phyloP scores from a whole-genome alignment of 2,797 vertebrate genomes.

The Pelochelys cantorii region DNA sequence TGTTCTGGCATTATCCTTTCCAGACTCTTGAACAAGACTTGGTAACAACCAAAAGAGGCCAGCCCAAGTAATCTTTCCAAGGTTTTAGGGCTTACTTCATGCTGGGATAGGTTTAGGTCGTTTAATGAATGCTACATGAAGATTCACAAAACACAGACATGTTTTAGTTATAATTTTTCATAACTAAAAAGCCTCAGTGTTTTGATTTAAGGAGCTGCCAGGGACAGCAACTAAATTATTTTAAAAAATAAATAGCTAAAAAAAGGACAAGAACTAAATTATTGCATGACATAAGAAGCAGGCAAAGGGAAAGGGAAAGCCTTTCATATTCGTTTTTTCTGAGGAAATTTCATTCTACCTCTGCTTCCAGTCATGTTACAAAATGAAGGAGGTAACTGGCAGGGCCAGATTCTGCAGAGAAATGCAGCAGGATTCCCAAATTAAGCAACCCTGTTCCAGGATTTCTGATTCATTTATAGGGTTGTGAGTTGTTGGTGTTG shows the following conservation, averaged over 20 bases:
- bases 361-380: not conserved
- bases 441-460: not conserved
- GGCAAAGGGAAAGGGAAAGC: not conserved
- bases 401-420: not conserved
- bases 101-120: not conserved
- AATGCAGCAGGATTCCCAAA: not conserved
- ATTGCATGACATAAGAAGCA: not conserved
- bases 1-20: rapidly evolving
- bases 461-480: not conserved
- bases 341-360: not conserved
- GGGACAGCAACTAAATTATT: no score
- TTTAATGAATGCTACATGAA: rapidly evolving
- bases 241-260: not conserved
- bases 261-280: not conserved
- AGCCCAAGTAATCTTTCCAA: not conserved
- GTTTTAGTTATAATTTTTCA: not conserved
- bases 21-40: not conserved
- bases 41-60: not conserved
- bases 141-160: not conserved
- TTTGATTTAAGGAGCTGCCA: not conserved
- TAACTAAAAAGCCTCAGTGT: not conserved
- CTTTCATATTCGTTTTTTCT: not conserved
- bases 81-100: not conserved
- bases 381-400: not conserved
- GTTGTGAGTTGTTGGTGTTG: not conserved